Evolutionary conservation across 2,888 invertebrate genomes (phyloP).

Genomic region (Gibbula magus): DNA sequence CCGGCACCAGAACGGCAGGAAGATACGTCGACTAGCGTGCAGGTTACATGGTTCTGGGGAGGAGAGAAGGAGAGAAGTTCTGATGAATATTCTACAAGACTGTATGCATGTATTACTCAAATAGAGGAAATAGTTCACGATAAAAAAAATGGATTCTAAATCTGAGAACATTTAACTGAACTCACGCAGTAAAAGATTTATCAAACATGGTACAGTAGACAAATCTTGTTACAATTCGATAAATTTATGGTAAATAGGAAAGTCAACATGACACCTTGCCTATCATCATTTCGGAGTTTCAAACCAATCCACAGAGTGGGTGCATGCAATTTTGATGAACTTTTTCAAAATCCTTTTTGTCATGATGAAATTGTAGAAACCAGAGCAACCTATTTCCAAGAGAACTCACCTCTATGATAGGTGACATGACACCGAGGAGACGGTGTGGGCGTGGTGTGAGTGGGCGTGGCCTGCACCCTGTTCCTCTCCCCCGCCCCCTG

Average conservation of each 20-base stretch:
- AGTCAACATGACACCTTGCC: too few species aligned
- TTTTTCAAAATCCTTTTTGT: too few species aligned
- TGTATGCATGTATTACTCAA: background rate
- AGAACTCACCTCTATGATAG: background rate
- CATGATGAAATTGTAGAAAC: too few species aligned
- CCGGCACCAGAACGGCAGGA: slow-evolving; percentile 68
- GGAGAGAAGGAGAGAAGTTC: background rate
- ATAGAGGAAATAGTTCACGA: background rate
- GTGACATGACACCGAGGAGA: background rate
- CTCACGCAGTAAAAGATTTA: too few species aligned
- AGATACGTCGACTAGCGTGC: slow-evolving; percentile 37
- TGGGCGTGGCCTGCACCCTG: background rate
- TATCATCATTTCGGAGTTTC: too few species aligned
- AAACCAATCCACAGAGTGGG: too few species aligned
- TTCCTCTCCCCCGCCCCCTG: slow-evolving; percentile 9
- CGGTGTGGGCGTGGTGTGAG: background rate
- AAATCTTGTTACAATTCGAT: background rate
- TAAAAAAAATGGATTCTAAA: too few species aligned
- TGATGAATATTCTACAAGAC: background rate
- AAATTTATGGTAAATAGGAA: too few species aligned
- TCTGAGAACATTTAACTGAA: too few species aligned
- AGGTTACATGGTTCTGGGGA: background rate
- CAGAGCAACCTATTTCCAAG: background rate
- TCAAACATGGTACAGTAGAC: too few species aligned
- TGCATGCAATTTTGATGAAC: too few species aligned